phyloP scores from a whole-genome alignment of 1,140 invertebrate species.

The Heliothis virescens region DNA sequence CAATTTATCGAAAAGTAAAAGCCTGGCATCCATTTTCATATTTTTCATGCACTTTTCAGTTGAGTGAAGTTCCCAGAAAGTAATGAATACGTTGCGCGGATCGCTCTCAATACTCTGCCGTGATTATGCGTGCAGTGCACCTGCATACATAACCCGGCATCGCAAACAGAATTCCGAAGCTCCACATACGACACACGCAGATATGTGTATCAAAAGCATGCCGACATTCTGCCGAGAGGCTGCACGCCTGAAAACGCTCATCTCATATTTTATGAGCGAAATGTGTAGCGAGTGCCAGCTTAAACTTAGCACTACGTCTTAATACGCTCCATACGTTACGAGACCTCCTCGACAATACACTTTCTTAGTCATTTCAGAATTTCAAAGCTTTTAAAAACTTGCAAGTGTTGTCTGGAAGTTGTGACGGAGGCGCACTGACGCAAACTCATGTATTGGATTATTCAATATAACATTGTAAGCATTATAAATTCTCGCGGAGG shows the following conservation, averaged over 20 bases:
- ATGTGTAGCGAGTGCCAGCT: slow-evolving; percentile 9
- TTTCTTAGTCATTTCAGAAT: slow-evolving; percentile 14
- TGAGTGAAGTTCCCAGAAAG: slow-evolving; percentile 9
- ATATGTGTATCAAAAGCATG: slow-evolving; percentile 9
- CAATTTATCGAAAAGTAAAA: not conserved
- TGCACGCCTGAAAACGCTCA: slow-evolving; percentile 26
- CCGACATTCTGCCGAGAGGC: slow-evolving; percentile 22
- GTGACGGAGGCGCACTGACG: slow-evolving; percentile 4
- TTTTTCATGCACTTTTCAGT: not conserved
- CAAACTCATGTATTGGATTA: slow-evolving; percentile 52
- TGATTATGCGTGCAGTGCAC: not conserved
- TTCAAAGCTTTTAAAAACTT: slow-evolving; percentile 42
- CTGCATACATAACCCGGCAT: slow-evolving; percentile 1
- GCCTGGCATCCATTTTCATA: not conserved
- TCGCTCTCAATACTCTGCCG: slow-evolving; percentile 17
- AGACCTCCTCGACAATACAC: slow-evolving; percentile 10
- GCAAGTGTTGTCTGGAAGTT: slow-evolving; percentile 32
- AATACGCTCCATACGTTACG: slow-evolving; percentile 26
- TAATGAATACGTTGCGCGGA: slow-evolving; percentile 44
- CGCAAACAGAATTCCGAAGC: slow-evolving; percentile 30
- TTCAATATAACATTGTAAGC: slow-evolving; percentile 62
- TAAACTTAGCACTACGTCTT: slow-evolving; percentile 39
- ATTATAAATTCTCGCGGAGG: slow-evolving; percentile 57
- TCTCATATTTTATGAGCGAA: slow-evolving; percentile 40
- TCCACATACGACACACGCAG: not conserved